Evolutionary conservation across 2,888 invertebrate species (phyloP).

Genomic region (Lochmaea crataegi): DNA sequence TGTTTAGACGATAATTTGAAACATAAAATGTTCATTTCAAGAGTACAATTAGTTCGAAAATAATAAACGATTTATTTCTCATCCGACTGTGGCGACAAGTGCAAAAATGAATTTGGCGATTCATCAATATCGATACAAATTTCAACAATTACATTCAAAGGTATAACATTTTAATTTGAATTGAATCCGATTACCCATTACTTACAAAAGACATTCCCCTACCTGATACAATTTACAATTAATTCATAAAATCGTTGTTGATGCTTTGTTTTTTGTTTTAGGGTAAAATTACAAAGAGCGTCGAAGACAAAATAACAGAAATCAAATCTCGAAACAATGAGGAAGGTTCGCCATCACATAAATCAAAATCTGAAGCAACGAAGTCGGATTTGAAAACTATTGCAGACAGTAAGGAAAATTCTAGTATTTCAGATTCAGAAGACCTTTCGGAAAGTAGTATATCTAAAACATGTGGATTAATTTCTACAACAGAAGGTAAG

Average conservation of each 20-base stretch:
- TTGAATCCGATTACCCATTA: too few species aligned
- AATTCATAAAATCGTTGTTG: neutral
- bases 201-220: too few species aligned
- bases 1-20: neutral
- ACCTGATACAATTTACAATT: too few species aligned
- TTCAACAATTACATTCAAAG: neutral
- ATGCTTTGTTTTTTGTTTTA: slow-evolving; percentile 40
- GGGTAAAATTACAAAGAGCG: slow-evolving; percentile 81
- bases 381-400: slow-evolving; percentile 52
- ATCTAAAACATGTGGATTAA: slow-evolving; percentile 62
- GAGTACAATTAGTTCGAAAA: neutral
- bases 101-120: neutral
- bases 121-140: neutral
- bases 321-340: slow-evolving; percentile 67
- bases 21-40: neutral
- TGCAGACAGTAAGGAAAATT: slow-evolving; percentile 70
- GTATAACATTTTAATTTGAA: neutral
- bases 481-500: slow-evolving; percentile 63
- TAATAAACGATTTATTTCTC: neutral
- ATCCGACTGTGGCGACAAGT: neutral
- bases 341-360: slow-evolving; percentile 56
- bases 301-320: slow-evolving; percentile 80
- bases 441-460: slow-evolving; percentile 66
- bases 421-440: slow-evolving; percentile 75
- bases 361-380: slow-evolving; percentile 58